These are phyloP conservation scores for Mesitornis unicolor DNA, from an alignment of 2,113 vertebrate genomes.

Conservation along the genomic window DNA sequence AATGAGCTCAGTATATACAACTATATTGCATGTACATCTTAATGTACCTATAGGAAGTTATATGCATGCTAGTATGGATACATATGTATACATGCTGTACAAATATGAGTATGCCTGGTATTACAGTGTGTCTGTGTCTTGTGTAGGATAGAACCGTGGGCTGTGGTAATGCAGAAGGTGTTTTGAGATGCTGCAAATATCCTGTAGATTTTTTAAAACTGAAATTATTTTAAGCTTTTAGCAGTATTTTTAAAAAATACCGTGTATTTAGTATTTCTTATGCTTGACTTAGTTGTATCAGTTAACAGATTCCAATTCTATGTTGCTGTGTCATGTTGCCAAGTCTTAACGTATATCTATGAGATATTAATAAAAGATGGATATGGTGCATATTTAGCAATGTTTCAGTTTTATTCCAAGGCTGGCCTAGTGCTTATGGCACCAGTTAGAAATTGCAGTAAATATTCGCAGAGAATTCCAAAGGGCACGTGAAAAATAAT, in stretches of 20 bases:
- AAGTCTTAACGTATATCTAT: constrained; percentile 24
- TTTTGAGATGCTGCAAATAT: constrained; percentile 2
- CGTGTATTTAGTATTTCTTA: constrained; percentile 14
- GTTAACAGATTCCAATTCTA: constrained; percentile 44
- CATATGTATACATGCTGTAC: background rate
- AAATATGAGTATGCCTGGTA: background rate
- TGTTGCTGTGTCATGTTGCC: constrained; percentile 21
- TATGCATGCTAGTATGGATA: background rate
- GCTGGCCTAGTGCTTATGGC: constrained; percentile 58
- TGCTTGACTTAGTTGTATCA: background rate
- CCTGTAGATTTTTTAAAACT: background rate
- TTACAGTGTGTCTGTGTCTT: rapidly evolving
- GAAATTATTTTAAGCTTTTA: background rate
- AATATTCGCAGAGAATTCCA: constrained; percentile 69
- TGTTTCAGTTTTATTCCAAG: constrained; percentile 56
- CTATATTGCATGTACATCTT: background rate
- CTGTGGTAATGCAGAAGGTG: background rate
- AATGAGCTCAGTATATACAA: background rate
- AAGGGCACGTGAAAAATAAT: constrained; percentile 69
- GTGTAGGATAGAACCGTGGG: background rate
- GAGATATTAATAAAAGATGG: constrained; percentile 58
- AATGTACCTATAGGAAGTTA: background rate
- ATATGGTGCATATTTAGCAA: constrained; percentile 49
- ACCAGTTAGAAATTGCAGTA: constrained; percentile 57
- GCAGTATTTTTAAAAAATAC: constrained; percentile 21